phyloP scores from a whole-genome alignment of 2,797 vertebrate genomes.

The Arctocebus calabarensis region DNA sequence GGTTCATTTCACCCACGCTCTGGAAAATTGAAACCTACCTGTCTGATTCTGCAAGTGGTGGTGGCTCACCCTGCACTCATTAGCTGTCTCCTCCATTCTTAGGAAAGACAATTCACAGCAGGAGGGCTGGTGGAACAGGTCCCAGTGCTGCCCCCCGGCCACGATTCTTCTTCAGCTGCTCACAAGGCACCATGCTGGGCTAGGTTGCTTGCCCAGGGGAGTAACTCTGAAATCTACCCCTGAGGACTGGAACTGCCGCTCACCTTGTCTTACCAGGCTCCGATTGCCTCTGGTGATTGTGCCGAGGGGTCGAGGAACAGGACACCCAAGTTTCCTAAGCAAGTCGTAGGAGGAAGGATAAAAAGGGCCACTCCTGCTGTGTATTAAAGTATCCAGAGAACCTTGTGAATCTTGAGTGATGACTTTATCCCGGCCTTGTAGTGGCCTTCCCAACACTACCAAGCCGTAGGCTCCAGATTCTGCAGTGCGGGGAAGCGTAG shows the following conservation, averaged over 20 bases:
- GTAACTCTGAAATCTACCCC: not conserved
- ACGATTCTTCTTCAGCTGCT: not conserved
- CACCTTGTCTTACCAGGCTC: not conserved
- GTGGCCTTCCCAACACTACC: not conserved
- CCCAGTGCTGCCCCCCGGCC: not conserved
- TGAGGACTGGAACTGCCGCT: not conserved
- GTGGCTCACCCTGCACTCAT: not conserved
- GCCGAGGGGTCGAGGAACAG: not conserved
- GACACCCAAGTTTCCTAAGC: not conserved
- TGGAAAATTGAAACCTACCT: not conserved
- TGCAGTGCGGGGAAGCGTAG: not conserved
- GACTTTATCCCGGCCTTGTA: not conserved
- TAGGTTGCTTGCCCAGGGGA: not conserved
- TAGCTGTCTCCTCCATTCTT: slow-evolving; percentile 13
- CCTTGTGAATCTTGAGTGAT: not conserved
- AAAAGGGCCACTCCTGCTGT: not conserved
- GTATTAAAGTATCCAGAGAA: not conserved
- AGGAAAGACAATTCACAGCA: not conserved
- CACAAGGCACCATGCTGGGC: not conserved
- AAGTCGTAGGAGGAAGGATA: not conserved
- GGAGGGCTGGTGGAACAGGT: not conserved
- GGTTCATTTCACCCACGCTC: no score
- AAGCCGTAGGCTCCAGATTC: not conserved
- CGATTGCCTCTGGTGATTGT: slow-evolving; percentile 4
- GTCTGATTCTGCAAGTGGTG: not conserved